Conservation (phyloP, 1,140 invertebrate species). For the Sinonovacula constricta region DNA sequence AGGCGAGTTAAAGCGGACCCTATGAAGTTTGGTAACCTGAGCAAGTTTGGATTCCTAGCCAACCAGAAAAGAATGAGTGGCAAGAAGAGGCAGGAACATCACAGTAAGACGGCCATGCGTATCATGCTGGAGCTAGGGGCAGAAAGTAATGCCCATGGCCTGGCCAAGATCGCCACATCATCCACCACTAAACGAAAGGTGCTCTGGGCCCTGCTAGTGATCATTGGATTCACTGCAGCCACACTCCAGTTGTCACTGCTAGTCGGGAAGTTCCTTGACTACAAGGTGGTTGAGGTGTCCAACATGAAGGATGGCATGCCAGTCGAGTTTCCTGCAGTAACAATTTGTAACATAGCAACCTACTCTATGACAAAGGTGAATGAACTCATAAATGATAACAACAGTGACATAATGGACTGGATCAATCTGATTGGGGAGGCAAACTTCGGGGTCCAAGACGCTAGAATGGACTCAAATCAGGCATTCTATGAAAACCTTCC, state of each 20-base stretch:
- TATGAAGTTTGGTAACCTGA: constrained; percentile 62
- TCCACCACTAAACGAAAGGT: constrained; percentile 71
- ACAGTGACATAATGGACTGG: constrained; percentile 62
- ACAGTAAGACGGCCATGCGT: constrained; percentile 59
- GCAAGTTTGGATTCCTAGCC: constrained; percentile 51
- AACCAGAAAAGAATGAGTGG: constrained; percentile 56
- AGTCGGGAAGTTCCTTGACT: constrained; percentile 71
- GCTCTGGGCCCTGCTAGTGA: constrained; percentile 70
- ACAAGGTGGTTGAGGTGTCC: constrained; percentile 73
- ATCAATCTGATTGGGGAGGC: constrained; percentile 58
- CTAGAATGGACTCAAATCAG: constrained; percentile 65
- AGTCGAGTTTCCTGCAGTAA: constrained; percentile 72
- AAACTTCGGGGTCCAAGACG: constrained; percentile 62
- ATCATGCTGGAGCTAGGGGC: constrained; percentile 73
- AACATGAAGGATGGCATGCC: constrained; percentile 75
- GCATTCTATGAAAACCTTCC: constrained; percentile 73
- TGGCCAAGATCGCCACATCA: constrained; percentile 73
- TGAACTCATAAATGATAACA: constrained; percentile 46
- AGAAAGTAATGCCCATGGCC: constrained; percentile 74
- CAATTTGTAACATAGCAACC: constrained; percentile 73
- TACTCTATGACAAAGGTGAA: constrained; percentile 68
- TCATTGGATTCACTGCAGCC: constrained; percentile 73
- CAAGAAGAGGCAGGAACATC: constrained; percentile 43
- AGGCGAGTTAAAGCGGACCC: constrained; percentile 58
- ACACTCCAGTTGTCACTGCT: constrained; percentile 72